A percentile compares a stretch with the other conserved stretches of the same genome.
Conservation (phyloP, 2,888 invertebrate genomes). For the Petrolisthes cinctipes region DNA sequence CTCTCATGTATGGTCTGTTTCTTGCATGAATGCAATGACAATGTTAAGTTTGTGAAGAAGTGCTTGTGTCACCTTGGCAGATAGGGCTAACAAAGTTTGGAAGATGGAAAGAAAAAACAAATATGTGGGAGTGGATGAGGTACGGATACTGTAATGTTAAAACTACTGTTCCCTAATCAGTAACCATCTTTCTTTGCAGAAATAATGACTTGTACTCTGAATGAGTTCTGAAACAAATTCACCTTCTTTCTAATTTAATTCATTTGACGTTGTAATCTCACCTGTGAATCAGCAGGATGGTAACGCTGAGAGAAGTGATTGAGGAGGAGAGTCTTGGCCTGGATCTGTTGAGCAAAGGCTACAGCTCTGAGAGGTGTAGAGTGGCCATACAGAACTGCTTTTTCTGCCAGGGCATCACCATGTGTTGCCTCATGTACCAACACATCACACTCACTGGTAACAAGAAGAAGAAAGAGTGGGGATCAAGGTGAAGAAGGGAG, state of each 20-base stretch:
- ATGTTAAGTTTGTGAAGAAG: no score
- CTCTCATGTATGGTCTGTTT: no score
- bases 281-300: not conserved
- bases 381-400: constrained; percentile 70
- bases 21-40: no score
- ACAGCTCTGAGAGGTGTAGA: constrained; percentile 71
- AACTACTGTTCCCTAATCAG: no score
- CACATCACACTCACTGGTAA: constrained; percentile 68
- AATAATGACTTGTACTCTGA: not conserved
- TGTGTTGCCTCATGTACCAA: constrained; percentile 71
- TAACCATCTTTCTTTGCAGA: not conserved
- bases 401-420: constrained; percentile 57
- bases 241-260: not conserved
- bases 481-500: no score
- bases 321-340: constrained; percentile 69
- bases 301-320: constrained; percentile 71
- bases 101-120: no score
- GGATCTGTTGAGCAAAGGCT: constrained; percentile 68
- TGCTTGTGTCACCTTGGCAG: no score
- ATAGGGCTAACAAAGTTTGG: no score
- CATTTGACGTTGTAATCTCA: not conserved
- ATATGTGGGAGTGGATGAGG: no score
- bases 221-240: not conserved
- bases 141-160: no score
- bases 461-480: no score